Evolutionary conservation across 2,888 invertebrate genomes (phyloP), one percentile per base, ranked within the genome.

Genomic region (Tinea trinotella): DNA sequence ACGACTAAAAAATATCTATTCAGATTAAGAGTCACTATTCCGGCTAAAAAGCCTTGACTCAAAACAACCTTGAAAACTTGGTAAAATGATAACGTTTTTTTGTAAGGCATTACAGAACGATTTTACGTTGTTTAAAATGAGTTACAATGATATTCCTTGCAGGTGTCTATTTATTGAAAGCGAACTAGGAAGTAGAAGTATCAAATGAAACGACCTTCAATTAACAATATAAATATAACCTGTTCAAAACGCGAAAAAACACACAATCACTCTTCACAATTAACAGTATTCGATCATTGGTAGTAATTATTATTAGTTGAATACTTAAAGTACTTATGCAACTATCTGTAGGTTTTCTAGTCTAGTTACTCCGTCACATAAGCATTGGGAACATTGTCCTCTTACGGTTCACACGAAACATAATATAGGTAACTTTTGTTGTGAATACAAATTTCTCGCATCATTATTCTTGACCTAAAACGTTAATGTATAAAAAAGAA

Each of bases 121-220:
- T n/a, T n/a, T n/a, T n/a, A n/a, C n/a, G n/a, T n/a, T n/a, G n/a
- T n/a, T n/a, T n/a, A n/a, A n/a, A n/a, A n/a, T n/a, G n/a, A n/a
- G n/a, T n/a, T n/a, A n/a, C n/a, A n/a, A n/a, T n/a, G n/a, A n/a
- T n/a, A n/a, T n/a, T n/a, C n/a, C n/a, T n/a, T n/a, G n/a, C n/a
- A n/a, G n/a, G n/a, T n/a, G n/a, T n/a, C 7, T 30, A 40, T 40
- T 4, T 40, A 40, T 15, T 15, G 13, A 50, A 50, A 49, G 13
- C 49, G 22, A 49, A 22, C 12, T 24, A n/a, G 50, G 50, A 50
- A 50, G 50, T 50, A 48, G 24, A 49, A 50, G 24, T 20, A 7
- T 7, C 22, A 24, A 50, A 24, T 50, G 10, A 20, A 24, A 24
- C 12, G 50, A n/a, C 40, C 40, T 40, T 40, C 13, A 40, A 40